Base-by-base conservation (phyloP, 30 jellyfish, hydroid and myxozoan genomes). In the Pseudorhiza aurosa region DNA sequence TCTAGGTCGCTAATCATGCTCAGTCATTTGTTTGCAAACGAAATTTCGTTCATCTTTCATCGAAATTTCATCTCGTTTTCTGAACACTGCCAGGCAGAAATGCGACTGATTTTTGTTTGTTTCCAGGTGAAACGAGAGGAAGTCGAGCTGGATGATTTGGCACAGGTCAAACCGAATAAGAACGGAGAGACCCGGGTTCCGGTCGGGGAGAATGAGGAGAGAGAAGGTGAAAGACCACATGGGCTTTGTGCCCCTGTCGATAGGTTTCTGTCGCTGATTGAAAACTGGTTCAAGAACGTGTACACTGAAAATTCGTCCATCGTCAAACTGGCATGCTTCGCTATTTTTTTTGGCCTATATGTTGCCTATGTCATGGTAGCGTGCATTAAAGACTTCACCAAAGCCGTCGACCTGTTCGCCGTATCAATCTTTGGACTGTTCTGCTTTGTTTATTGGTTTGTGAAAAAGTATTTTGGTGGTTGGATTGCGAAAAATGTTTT, bases 361-460 rank as follows among this genome's bases (percentile, higher is more conserved):
- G 55, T 58, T 17, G 91, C 90, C 0, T 91, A 91, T 65, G 90
- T 91, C 18, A 14, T 76, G 29, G 81, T 75, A 39, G 98, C 98
- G 0, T 70, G 88, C 40, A 25, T 49, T 15, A 47, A 50, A 42
- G 82, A 85, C 55, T 85, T 80, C 65, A 58, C 85, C 26, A 74
- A 91, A 67, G 96, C 98, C 4, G 62, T 59, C 1, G 95, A 91
- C 22, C 73, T 91, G 67, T 75, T 91, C 33, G 88, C 84, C 11
- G 74, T 91, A 14, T 65, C 98, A 1, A 60, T 71, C 65, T 85
- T 91, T 65, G 98, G 87, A 12, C 26, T 85, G 72, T 91, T 84
- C 73, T 91, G 98, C 29, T 47, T 91, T 44, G 56, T 78, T 28
- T 91, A 91, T 68, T 84, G 96, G 96, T 42, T 85, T 71, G 77